A percentile compares a stretch with the other conserved stretches of the same genome.
These are phyloP conservation scores for Cyrtorhinus lividipennis DNA, from an alignment of 1,140 invertebrate species.

Conservation along the genomic window DNA sequence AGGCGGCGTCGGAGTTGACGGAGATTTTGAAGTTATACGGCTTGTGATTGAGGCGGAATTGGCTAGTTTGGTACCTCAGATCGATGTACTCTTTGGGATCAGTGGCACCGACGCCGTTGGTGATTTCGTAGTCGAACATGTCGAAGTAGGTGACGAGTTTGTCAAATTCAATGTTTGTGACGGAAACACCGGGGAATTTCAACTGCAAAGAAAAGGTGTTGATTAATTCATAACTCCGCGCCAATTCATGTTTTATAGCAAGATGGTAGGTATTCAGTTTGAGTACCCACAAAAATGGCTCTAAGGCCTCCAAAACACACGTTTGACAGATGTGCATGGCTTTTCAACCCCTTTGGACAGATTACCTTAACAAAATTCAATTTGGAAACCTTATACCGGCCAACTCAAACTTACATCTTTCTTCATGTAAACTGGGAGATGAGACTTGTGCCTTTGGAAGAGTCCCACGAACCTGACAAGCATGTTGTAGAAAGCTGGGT, in stretches of 20 bases:
- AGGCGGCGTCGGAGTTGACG: slow-evolving; percentile 38
- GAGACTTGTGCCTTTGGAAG: slow-evolving; percentile 34
- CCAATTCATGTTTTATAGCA: no score
- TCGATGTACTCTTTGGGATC: slow-evolving; percentile 10
- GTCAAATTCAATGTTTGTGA: slow-evolving; percentile 42
- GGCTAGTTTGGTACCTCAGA: slow-evolving; percentile 34
- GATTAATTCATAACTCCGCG: no score
- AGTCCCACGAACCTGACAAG: slow-evolving; percentile 35
- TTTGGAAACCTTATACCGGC: no score
- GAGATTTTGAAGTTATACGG: slow-evolving; percentile 44
- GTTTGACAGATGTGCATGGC: no score
- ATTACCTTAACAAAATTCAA: no score
- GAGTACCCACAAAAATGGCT: no score
- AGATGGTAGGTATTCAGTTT: no score
- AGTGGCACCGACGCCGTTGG: slow-evolving; percentile 9
- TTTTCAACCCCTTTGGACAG: no score
- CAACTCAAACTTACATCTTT: slow-evolving; percentile 32
- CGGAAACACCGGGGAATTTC: slow-evolving; percentile 41
- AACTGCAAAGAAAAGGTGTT: slow-evolving; percentile 29
- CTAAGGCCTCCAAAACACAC: no score
- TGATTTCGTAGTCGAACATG: slow-evolving; percentile 7
- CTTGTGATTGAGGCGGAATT: slow-evolving; percentile 41
- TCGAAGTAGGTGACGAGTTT: slow-evolving; percentile 16
- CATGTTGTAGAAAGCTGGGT: slow-evolving; percentile 38
- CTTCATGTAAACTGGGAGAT: slow-evolving; percentile 39